phyloP scores from a whole-genome alignment of 2,888 invertebrate genomes.

The Amiota mariae region DNA sequence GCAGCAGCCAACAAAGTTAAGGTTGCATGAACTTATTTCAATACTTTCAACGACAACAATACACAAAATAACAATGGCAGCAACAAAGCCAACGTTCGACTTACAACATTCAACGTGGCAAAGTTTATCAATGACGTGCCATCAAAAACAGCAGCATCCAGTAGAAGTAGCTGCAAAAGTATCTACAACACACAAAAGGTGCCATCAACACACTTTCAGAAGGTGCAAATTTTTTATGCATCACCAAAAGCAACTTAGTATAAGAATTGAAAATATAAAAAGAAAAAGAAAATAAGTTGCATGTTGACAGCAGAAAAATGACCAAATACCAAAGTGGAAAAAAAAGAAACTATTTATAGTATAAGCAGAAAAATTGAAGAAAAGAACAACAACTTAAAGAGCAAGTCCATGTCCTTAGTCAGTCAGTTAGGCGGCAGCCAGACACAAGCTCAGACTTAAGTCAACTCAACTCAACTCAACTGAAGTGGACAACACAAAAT shows the following conservation, averaged over 20 bases:
- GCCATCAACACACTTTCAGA: slow-evolving; percentile 39
- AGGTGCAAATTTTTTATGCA: slow-evolving; percentile 30
- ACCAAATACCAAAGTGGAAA: slow-evolving; percentile 39
- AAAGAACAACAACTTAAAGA: slow-evolving; percentile 53
- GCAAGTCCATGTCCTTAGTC: slow-evolving; percentile 63
- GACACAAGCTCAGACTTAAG: not conserved
- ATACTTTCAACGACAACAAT: slow-evolving; percentile 20
- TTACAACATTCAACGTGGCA: slow-evolving; percentile 32
- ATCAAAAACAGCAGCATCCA: slow-evolving; percentile 39
- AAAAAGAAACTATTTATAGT: not conserved
- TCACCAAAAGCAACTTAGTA: slow-evolving; percentile 22
- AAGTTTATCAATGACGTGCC: slow-evolving; percentile 53
- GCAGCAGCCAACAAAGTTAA: not conserved
- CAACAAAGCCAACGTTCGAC: not conserved
- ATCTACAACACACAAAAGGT: slow-evolving; percentile 34
- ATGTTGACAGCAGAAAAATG: slow-evolving; percentile 32
- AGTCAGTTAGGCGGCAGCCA: slow-evolving; percentile 26
- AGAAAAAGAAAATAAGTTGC: slow-evolving; percentile 19
- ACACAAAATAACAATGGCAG: not conserved
- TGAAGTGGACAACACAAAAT: slow-evolving; percentile 9
- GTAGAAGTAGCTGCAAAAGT: slow-evolving; percentile 46
- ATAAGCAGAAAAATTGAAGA: no score
- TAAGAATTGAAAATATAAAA: slow-evolving; percentile 32
- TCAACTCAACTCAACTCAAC: not conserved
- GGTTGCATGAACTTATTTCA: slow-evolving; percentile 38